Conservation (phyloP, 2,797 vertebrate genomes). For the Moxostoma hubbsi region DNA sequence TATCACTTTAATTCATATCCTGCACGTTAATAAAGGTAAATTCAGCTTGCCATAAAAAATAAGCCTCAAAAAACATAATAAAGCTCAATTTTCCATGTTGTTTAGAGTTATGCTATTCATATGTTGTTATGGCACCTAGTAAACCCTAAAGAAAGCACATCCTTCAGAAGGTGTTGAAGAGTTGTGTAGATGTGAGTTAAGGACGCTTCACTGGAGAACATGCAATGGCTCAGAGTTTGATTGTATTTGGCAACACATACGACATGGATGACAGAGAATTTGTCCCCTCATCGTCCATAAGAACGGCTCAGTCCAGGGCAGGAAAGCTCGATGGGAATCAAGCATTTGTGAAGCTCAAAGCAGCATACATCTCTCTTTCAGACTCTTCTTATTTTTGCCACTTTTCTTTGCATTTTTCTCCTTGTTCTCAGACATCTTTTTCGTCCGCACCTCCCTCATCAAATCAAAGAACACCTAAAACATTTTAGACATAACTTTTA, state of each 20-base stretch:
- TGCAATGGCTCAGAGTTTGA: neutral
- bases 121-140: neutral
- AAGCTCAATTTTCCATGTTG: neutral
- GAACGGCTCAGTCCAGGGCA: conserved; percentile 18
- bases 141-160: neutral
- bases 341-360: conserved; percentile 34
- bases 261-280: neutral
- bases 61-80: no score
- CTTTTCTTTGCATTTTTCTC: conserved; percentile 92
- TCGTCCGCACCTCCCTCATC: conserved; percentile 93
- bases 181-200: neutral
- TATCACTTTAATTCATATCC: no score
- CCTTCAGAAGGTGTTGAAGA: neutral
- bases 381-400: conserved; percentile 89
- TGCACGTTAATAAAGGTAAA: no score
- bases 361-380: conserved; percentile 54
- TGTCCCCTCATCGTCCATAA: neutral
- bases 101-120: conserved; percentile 6
- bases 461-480: conserved; percentile 92
- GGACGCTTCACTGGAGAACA: no score
- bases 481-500: no score
- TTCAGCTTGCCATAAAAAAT: no score
- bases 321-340: neutral
- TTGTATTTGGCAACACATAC: conserved; percentile 17
- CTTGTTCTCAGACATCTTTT: conserved; percentile 95